Evolutionary conservation across 2,113 vertebrate species (phyloP), one percentile per base, ranked within the genome.

Genomic region (Tetrao urogallus): DNA sequence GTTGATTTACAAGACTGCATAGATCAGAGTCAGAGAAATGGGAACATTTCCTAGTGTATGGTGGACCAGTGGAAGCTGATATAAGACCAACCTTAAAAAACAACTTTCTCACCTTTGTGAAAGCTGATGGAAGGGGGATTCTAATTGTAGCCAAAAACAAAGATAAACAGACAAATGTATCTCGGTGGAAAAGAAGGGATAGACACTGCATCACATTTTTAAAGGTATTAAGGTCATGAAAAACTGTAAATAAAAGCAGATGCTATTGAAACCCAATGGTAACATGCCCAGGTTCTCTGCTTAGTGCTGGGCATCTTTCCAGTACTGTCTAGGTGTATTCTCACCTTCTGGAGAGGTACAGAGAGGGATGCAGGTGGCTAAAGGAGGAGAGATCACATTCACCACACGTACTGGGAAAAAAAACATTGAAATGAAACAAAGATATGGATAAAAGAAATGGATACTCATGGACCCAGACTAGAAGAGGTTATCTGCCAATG

Each of bases 221-320:
- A 90, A 83, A 25, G 66, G 30, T 45, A 78, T 38, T 72, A 38
- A 74, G 86, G 69, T 77, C 2, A 80, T 21, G 45, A 87, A 89
- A 80, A 89, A 66, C 36, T 63, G 65, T 73, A 89, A 96, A 91
- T 93, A 71, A 92, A 79, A 84, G 79, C 92, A 86, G 79, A 76
- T 91, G 91, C 50, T 88, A 88, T 73, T 4, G 40, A 88, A n/a
- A 73, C 50, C 64, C 89, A 52, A 58, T 80, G 14, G 65, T 40
- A 86, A 74, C 45, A 72, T 73, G 28, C 22, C 22, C 71, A 82
- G 42, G 24, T 80, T 73, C 57, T 89, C 71, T 90, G 57, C 54
- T 89, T 38, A 75, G 87, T 36, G 5, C 65, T 85, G 82, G 82
- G 79, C 91, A 88, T 48, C 34, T 60, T 91, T 75, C 87, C 89